A percentile compares a stretch with the other conserved stretches of the same genome.
Evolutionary conservation across 1,140 invertebrate species (phyloP).

Genomic region (Chrysoperla carnea): DNA sequence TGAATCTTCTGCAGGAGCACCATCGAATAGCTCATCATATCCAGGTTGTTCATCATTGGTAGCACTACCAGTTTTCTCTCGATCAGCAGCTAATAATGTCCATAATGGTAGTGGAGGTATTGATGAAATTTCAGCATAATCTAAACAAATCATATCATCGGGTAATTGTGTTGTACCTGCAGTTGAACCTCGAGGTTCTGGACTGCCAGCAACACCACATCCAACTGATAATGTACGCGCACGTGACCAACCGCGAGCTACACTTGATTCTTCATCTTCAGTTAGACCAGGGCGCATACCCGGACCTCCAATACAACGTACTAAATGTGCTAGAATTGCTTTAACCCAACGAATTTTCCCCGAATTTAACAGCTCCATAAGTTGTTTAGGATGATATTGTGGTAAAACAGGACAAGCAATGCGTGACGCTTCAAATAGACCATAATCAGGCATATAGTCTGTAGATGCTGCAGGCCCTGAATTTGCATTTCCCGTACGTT

Average conservation of each 20-base stretch:
- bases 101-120: slow-evolving; percentile 93
- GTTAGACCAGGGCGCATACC: slow-evolving; percentile 9
- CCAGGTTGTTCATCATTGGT: slow-evolving; percentile 31
- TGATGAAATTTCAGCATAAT: slow-evolving; percentile 91
- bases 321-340: slow-evolving; percentile 91
- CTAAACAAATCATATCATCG: slow-evolving; percentile 67
- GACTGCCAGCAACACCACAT: slow-evolving; percentile 41
- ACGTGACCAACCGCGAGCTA: slow-evolving; percentile 55
- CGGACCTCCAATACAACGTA: slow-evolving; percentile 56
- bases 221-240: slow-evolving; percentile 77
- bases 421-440: slow-evolving; percentile 90
- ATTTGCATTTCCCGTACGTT: slow-evolving; percentile 37
- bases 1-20: slow-evolving; percentile 56
- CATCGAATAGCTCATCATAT: slow-evolving; percentile 77
- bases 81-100: slow-evolving; percentile 86
- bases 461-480: slow-evolving; percentile 21
- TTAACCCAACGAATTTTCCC: slow-evolving; percentile 96
- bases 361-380: slow-evolving; percentile 97
- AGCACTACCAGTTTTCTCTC: slow-evolving; percentile 41
- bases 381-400: slow-evolving; percentile 96
- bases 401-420: slow-evolving; percentile 95
- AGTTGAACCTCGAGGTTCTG: slow-evolving; percentile 21
- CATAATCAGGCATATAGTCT: slow-evolving; percentile 82
- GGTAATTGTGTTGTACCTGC: slow-evolving; percentile 34
- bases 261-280: slow-evolving; percentile 41